Evolutionary conservation across 2,113 vertebrate species (phyloP).

Genomic region (Cyphomyrus plagiostoma): DNA sequence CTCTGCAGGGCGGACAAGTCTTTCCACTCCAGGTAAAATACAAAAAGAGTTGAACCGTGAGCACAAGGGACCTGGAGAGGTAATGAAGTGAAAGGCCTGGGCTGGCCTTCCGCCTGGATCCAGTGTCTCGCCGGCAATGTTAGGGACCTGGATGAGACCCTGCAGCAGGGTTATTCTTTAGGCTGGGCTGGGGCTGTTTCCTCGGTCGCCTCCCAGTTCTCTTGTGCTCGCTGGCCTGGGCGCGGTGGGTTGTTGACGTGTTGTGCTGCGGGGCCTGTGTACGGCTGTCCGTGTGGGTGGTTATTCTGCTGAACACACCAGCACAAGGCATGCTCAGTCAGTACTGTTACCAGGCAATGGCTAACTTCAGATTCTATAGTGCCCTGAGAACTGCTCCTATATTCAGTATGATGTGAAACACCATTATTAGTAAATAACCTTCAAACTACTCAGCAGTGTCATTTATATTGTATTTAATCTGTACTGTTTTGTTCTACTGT

Average conservation of each 20-base stretch:
- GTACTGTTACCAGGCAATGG: background rate
- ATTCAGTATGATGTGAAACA: background rate
- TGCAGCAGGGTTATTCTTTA: slow-evolving; percentile 76
- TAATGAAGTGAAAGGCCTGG: slow-evolving; percentile 80
- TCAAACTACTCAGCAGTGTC: background rate
- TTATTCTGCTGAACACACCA: slow-evolving; percentile 73
- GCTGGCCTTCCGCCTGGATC: slow-evolving; percentile 74
- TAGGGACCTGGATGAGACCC: slow-evolving; percentile 50
- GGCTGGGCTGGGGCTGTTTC: slow-evolving; percentile 83
- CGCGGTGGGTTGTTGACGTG: slow-evolving; percentile 99
- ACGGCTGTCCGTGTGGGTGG: slow-evolving; percentile 96
- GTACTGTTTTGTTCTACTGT: too few species aligned
- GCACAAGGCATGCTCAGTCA: background rate
- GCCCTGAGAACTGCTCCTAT: background rate
- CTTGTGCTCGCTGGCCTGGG: slow-evolving; percentile 94
- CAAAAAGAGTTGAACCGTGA: slow-evolving; percentile 75
- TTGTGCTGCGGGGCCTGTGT: slow-evolving; percentile 96
- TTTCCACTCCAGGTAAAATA: slow-evolving; percentile 81
- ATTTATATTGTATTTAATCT: too few species aligned
- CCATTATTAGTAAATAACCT: background rate
- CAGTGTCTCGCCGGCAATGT: slow-evolving; percentile 57
- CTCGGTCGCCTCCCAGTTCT: slow-evolving; percentile 92
- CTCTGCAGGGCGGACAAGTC: slow-evolving; percentile 79
- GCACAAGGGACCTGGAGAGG: slow-evolving; percentile 81
- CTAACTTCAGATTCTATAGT: background rate